Conservation (phyloP, 1,140 invertebrate species). For the Platyura marginata region DNA sequence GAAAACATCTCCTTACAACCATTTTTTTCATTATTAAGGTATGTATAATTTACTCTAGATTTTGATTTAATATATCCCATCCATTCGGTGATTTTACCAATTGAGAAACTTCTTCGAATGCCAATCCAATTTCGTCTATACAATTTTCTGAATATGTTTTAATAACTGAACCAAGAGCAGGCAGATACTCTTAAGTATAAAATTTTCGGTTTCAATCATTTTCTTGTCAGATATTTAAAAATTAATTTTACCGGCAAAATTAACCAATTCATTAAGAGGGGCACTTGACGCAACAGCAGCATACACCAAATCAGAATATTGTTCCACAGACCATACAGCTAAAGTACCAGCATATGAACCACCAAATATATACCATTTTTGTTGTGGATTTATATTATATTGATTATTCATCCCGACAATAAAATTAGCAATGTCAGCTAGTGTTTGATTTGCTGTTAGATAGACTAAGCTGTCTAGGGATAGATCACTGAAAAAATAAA, state of each 20-base stretch:
- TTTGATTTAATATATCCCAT: conserved; percentile 52
- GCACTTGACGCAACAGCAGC: conserved; percentile 74
- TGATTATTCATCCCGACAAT: conserved; percentile 44
- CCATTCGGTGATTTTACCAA: conserved; percentile 33
- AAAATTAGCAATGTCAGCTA: conserved; percentile 74
- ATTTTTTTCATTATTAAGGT: background rate
- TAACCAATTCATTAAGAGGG: conserved; percentile 63
- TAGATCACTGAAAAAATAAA: conserved; percentile 9
- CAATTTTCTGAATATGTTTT: conserved; percentile 41
- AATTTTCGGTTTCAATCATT: too few relatives aligned
- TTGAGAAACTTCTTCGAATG: conserved; percentile 38
- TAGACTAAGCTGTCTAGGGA: conserved; percentile 56
- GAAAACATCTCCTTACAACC: conserved; percentile 6
- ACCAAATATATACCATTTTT: conserved; percentile 85
- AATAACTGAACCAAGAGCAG: too few relatives aligned
- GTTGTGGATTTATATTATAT: conserved; percentile 35
- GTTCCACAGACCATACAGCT: conserved; percentile 76
- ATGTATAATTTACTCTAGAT: too few relatives aligned
- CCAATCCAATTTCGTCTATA: conserved; percentile 35
- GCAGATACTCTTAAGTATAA: conserved; percentile 2
- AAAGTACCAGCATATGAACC: conserved; percentile 84
- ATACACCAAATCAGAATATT: conserved; percentile 78
- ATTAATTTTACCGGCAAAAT: conserved; percentile 58
- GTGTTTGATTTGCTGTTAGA: conserved; percentile 68
- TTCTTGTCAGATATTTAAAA: too few relatives aligned